These are phyloP conservation scores for Mastacembelus armatus DNA, from an alignment of 2,797 vertebrate species.

Conservation along the genomic window DNA sequence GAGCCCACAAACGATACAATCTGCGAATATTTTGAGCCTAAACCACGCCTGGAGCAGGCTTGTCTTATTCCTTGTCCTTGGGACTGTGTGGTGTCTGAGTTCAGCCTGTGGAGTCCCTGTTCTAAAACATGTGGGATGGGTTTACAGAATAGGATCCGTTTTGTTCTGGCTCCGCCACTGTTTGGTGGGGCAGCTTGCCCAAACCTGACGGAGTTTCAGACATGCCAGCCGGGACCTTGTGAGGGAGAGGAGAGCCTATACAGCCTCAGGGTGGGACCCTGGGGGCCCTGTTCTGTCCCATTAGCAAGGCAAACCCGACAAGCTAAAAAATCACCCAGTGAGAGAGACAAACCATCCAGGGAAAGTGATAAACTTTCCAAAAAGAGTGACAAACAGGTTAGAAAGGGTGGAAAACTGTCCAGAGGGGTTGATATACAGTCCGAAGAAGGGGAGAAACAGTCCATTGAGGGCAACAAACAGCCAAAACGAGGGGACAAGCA, in stretches of 20 bases:
- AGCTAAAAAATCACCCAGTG: constrained; percentile 48
- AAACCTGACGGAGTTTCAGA: constrained; percentile 94
- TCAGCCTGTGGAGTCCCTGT: constrained; percentile 90
- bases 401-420: constrained; percentile 41
- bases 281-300: constrained; percentile 87
- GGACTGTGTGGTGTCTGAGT: constrained; percentile 92
- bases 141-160: constrained; percentile 90
- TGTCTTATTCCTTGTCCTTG: constrained; percentile 95
- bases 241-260: constrained; percentile 86
- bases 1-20: constrained; percentile 89
- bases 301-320: constrained; percentile 86
- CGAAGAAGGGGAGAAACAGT: constrained; percentile 31
- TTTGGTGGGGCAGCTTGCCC: constrained; percentile 92
- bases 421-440: constrained; percentile 40
- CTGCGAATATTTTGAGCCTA: constrained; percentile 97
- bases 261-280: constrained; percentile 91
- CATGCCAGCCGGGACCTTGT: constrained; percentile 86
- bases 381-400: constrained; percentile 47
- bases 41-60: constrained; percentile 94
- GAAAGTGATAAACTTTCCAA: constrained; percentile 37
- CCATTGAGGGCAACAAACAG: constrained; percentile 22
- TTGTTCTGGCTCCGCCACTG: constrained; percentile 89
- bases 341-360: constrained; percentile 34
- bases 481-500: constrained; percentile 40
- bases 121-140: constrained; percentile 93